Evolutionary conservation across 2,797 vertebrate species (phyloP), one percentile per base, ranked within the genome.

Genomic region (Rhincodon typus): DNA sequence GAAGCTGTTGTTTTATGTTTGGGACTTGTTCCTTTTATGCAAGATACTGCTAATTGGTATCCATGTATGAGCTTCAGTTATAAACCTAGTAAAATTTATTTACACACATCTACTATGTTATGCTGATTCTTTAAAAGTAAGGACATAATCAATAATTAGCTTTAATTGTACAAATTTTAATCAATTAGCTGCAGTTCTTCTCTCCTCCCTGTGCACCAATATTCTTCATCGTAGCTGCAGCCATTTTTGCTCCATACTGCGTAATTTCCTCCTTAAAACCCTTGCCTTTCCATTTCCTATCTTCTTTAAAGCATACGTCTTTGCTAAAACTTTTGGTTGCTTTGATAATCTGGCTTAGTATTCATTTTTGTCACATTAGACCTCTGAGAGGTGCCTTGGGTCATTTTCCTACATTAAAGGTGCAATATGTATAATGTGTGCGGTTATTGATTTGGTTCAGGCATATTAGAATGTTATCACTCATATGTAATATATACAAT

Each of bases 371-470:
- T 15, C 6, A n/a, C 30, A 66, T 66, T n/a, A 34, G 3, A 15
- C 13, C 34, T 69, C 91, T 67, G n/a, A 69, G n/a, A 94, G 25
- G n/a, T 42, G n/a, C 17, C 21, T 46, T 70, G 38, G 42, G 91
- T 70, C n/a, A 42, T 94, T 27, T 93, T 69, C 42, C 62, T 42
- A 67, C 66, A 38, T 94, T 69, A 94, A 94, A 94, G 19, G 90
- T 93, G 27, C 90, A 30, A 69, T 93, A 23, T 93, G n/a, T 57
- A 10, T 57, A 94, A 70, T 25, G n/a, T 67, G 70, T 70, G 91
- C 7, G 23, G 21, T 67, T 42, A 15, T 57, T 57, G 57, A 57
- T 46, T 62, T n/a, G 62, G 34, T 91, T 6, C 19, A n/a, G 1
- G 1, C 12, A 30, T 13, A 6, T 91, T 19, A 7, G 10, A 5